Evolutionary conservation across 2,888 invertebrate species (phyloP).

Genomic region (Drosophila mayaguana): DNA sequence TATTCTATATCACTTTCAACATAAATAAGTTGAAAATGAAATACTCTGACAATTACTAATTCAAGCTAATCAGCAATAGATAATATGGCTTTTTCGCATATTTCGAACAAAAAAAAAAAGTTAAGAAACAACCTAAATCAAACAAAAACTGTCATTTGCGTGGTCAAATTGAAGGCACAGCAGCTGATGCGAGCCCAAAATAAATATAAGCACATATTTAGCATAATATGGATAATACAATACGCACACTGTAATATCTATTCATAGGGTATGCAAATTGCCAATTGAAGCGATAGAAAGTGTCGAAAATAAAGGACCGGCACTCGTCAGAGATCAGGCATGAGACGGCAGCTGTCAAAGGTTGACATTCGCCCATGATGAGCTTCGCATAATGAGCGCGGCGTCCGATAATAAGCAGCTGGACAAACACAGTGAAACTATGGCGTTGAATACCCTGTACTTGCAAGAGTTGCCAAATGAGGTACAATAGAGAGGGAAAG

Average conservation of each 20-base stretch:
- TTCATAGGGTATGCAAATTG: conserved; percentile 1
- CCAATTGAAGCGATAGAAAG: neutral
- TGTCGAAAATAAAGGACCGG: conserved; percentile 7
- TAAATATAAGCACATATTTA: neutral
- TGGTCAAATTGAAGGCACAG: neutral
- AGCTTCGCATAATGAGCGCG: conserved; percentile 30
- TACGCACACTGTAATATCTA: neutral
- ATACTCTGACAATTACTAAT: no score
- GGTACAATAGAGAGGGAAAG: neutral
- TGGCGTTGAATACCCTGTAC: conserved; percentile 14
- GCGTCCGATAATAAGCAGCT: conserved; percentile 16
- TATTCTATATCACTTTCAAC: no score
- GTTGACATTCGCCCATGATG: conserved; percentile 4
- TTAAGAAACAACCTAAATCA: neutral
- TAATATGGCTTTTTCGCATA: neutral
- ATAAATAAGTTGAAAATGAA: no score
- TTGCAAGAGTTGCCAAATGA: neutral
- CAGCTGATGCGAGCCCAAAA: neutral
- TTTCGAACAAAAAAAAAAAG: neutral
- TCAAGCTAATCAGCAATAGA: neutral
- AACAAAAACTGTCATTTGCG: neutral
- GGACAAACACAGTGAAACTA: conserved; percentile 4
- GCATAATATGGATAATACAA: neutral
- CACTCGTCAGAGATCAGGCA: neutral
- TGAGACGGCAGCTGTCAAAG: conserved; percentile 10